phyloP scores from a whole-genome alignment of 2,113 vertebrate genomes.

The Atrichornis clamosus region DNA sequence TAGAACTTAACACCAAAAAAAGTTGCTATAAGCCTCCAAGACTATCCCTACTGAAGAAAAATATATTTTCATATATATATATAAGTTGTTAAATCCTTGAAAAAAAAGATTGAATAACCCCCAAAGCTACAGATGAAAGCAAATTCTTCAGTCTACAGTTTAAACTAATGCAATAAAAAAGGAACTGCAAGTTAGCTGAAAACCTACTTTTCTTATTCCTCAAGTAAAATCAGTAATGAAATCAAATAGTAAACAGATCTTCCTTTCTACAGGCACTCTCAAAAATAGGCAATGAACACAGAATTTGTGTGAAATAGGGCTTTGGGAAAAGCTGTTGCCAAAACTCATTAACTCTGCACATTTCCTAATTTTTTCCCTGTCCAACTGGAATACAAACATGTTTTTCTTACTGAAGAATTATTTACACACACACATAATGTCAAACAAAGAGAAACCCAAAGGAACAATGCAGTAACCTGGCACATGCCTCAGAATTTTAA shows the following conservation, averaged over 20 bases:
- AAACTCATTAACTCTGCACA: not conserved
- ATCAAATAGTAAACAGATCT: not conserved
- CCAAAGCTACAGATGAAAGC: not conserved
- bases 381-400: not conserved
- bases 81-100: not conserved
- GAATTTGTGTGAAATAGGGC: not conserved
- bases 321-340: not conserved
- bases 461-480: not conserved
- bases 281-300: not conserved
- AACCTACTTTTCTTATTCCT: not conserved
- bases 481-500: not conserved
- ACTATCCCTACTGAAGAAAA: not conserved
- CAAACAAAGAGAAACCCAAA: not conserved
- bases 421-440: not conserved
- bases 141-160: not conserved
- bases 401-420: not conserved
- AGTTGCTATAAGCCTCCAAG: not conserved
- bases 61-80: not conserved
- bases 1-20: not conserved
- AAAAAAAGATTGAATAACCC: not conserved
- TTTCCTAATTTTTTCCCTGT: not conserved
- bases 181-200: not conserved
- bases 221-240: not conserved
- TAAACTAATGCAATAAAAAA: not conserved
- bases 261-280: not conserved